Conservation (phyloP, 2,797 vertebrate species). For the Neosalanx taihuensis region DNA sequence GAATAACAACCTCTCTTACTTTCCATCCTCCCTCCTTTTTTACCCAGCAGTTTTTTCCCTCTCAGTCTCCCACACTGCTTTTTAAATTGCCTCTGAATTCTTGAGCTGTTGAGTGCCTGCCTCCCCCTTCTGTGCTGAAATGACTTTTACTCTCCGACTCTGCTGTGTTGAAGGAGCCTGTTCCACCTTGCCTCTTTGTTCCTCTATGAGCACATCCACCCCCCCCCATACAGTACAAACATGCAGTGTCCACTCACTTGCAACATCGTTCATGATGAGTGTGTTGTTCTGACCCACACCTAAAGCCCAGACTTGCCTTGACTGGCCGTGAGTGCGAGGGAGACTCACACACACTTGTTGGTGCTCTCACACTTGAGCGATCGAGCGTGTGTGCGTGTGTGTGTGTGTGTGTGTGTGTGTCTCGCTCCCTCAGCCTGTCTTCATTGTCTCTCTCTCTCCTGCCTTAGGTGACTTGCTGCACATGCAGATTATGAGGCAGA, state of each 20-base stretch:
- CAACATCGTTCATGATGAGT: slow-evolving; percentile 11
- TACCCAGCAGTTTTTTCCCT: slow-evolving; percentile 76
- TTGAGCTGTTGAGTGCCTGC: slow-evolving; percentile 80
- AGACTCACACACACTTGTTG: background rate
- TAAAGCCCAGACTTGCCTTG: background rate
- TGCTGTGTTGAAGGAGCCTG: slow-evolving; percentile 74
- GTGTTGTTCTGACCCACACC: slow-evolving; percentile 19
- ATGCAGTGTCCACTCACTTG: slow-evolving; percentile 38
- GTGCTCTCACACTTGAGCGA: background rate
- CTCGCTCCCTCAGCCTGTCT: slow-evolving; percentile 4
- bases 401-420: slow-evolving; percentile 1
- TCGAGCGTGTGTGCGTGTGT: slow-evolving; percentile 18
- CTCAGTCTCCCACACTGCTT: slow-evolving; percentile 82
- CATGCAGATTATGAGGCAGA: no score
- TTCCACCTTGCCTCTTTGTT: slow-evolving; percentile 62
- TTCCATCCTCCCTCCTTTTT: slow-evolving; percentile 75
- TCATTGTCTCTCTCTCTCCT: no score
- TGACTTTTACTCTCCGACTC: slow-evolving; percentile 80
- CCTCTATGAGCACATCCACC: background rate
- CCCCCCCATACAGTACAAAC: slow-evolving; percentile 32
- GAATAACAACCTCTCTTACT: slow-evolving; percentile 78
- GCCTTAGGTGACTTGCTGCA: no score
- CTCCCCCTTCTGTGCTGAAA: slow-evolving; percentile 77
- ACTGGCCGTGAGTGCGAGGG: background rate
- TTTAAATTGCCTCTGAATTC: slow-evolving; percentile 85